Evolutionary conservation across 2,888 invertebrate species (phyloP).

Genomic region (Parasteatoda lunata): DNA sequence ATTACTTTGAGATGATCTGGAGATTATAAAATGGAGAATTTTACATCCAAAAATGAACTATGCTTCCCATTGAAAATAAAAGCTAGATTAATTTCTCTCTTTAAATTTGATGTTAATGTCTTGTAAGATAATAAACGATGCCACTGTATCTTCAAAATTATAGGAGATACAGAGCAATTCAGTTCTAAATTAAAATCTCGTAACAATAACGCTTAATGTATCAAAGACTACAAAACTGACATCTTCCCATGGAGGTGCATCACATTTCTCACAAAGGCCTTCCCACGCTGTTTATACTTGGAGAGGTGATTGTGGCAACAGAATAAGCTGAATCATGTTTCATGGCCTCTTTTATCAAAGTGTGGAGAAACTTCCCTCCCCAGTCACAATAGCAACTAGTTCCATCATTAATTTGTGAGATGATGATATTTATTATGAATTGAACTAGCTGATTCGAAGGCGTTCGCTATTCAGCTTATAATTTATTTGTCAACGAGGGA

Average conservation of each 20-base stretch:
- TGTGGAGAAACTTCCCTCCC: not conserved
- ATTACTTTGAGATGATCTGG: no score
- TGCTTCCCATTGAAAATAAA: no score
- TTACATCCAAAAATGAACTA: no score
- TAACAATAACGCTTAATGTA: not conserved
- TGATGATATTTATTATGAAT: constrained; percentile 57
- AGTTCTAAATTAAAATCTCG: not conserved
- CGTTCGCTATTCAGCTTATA: constrained; percentile 21
- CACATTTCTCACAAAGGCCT: not conserved
- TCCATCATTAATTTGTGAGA: constrained; percentile 50
- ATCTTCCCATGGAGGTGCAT: not conserved
- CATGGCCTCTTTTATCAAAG: constrained; percentile 36
- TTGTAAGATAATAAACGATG: no score
- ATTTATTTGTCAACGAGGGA: constrained; percentile 44
- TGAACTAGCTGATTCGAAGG: constrained; percentile 11
- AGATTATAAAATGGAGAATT: no score
- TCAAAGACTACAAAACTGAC: not conserved
- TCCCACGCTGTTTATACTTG: not conserved
- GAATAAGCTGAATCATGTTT: constrained; percentile 44
- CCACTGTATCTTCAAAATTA: no score
- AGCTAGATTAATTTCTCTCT: no score
- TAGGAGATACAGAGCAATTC: no score
- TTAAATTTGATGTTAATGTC: no score
- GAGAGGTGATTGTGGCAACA: not conserved
- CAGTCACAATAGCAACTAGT: constrained; percentile 55